Evolutionary conservation across 2,888 invertebrate genomes (phyloP).

Genomic region (Ellobium chinense): DNA sequence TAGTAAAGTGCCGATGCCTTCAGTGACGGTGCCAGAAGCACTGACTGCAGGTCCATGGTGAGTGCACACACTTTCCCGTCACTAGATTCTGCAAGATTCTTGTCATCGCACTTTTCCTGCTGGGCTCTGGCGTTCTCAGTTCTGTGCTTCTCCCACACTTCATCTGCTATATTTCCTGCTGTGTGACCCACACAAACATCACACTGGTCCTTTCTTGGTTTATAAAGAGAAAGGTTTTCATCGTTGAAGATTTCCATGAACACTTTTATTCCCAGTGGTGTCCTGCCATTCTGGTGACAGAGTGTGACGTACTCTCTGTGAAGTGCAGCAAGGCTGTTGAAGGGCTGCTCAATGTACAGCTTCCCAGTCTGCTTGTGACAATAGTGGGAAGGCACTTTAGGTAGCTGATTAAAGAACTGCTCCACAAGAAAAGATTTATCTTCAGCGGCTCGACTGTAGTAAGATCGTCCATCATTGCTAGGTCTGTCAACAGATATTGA

Average conservation of each 20-base stretch:
- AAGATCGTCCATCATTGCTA: not conserved
- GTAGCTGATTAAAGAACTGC: not conserved
- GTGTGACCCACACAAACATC: not conserved
- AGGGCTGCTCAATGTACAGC: not conserved
- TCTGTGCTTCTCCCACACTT: not conserved
- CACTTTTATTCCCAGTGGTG: not conserved
- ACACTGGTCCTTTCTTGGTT: not conserved
- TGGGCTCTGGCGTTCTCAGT: not conserved
- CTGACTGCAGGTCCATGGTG: conserved; percentile 27
- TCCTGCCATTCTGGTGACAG: not conserved
- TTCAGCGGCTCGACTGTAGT: not conserved
- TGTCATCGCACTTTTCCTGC: conserved; percentile 25
- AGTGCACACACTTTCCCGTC: not conserved
- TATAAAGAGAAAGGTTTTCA: not conserved
- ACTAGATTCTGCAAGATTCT: not conserved
- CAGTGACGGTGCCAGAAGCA: conserved; percentile 24
- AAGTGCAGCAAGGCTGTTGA: not conserved
- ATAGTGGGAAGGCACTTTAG: conserved; percentile 25
- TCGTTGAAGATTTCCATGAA: not conserved
- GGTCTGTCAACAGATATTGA: not conserved
- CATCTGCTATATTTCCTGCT: conserved; percentile 19
- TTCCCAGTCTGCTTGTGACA: not conserved
- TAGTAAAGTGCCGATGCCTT: conserved; percentile 35
- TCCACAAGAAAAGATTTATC: not conserved
- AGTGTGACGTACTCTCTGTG: not conserved